Evolutionary conservation across 2,797 vertebrate species (phyloP), one percentile per base, ranked within the genome.

Genomic region (Thamnophis elegans): DNA sequence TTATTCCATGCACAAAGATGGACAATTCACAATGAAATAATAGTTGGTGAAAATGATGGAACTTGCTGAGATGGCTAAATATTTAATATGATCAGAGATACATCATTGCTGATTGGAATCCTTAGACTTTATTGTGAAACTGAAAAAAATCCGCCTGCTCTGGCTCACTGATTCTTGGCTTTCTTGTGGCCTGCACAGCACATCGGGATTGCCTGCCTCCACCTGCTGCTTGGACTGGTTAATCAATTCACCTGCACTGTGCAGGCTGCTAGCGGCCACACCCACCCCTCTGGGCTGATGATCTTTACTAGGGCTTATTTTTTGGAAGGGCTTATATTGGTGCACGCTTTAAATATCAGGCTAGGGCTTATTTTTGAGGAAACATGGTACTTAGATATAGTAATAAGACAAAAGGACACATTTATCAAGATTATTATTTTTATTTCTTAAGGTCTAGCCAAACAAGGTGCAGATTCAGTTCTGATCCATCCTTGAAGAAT

Each of bases 391-490:
- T 18, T 13, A 32, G 10, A 55, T 56, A 85, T 56, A 56, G 20
- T 16, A 85, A 60, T 60, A 60, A 54, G 62, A 88, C 87, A 85
- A 90, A 93, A 91, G 54, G 58, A 51, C 51, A 51, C 32, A 59
- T 32, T 20, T 25, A 42, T 59, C 56, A 78, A 56, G 32, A 42
- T 89, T 28, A 96, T 97, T 96, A 97, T 68, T 68, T 96, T 92
- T 28, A 51, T 32, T 88, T 59, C 28, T 85, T 78, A 53, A 20
- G 32, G 11, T 20, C 78, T 13, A 73, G 58, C 32, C 1, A 2
- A 7, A 0, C n/a, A 85, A n/a, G 28, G 86, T 90, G 10, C 54
- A 89, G 88, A 78, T 90, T 88, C 88, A 94, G 20, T 16, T 87
- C 18, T 22, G 56, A 88, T 65, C 73, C 92, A 53, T 26, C 36